phyloP scores from a whole-genome alignment of 2,888 invertebrate genomes.

The Drosophila paracracens region DNA sequence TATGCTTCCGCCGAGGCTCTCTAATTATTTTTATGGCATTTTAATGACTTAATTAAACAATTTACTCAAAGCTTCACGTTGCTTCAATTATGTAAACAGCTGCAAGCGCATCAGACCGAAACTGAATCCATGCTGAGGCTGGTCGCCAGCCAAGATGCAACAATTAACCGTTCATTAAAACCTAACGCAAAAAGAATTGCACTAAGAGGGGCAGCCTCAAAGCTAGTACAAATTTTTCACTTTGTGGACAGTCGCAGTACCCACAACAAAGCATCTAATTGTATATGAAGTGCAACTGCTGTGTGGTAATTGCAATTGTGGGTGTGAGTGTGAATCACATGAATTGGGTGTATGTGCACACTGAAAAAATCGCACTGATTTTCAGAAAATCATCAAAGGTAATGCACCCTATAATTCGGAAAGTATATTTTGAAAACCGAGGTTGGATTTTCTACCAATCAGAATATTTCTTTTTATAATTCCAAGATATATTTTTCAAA shows the following conservation, averaged over 20 bases:
- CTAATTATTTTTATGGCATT: conserved; percentile 75
- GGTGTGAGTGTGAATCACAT: conserved; percentile 41
- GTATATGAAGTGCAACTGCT: conserved; percentile 72
- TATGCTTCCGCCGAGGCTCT: conserved; percentile 48
- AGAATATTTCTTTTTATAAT: not conserved
- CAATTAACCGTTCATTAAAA: conserved; percentile 79
- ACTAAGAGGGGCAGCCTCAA: conserved; percentile 36
- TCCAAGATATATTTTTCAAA: not conserved
- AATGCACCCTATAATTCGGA: not conserved
- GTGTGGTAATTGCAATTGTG: conserved; percentile 69
- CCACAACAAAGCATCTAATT: conserved; percentile 72
- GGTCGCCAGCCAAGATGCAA: conserved; percentile 61
- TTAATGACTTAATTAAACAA: conserved; percentile 80
- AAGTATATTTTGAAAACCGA: not conserved
- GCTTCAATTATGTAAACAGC: conserved; percentile 75
- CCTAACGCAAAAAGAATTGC: conserved; percentile 43
- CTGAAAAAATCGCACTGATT: not conserved
- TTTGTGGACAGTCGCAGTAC: conserved; percentile 35
- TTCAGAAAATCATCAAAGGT: not conserved
- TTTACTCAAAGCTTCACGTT: conserved; percentile 63
- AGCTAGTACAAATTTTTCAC: conserved; percentile 46
- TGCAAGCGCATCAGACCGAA: conserved; percentile 25
- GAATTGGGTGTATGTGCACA: not conserved
- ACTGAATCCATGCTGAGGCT: not conserved
- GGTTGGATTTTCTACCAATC: not conserved